Percentiles rank a stretch among this genome's conserved stretches.
These are phyloP conservation scores for Nomada hirtipes DNA, from an alignment of 2,888 invertebrate species.

Conservation along the genomic window DNA sequence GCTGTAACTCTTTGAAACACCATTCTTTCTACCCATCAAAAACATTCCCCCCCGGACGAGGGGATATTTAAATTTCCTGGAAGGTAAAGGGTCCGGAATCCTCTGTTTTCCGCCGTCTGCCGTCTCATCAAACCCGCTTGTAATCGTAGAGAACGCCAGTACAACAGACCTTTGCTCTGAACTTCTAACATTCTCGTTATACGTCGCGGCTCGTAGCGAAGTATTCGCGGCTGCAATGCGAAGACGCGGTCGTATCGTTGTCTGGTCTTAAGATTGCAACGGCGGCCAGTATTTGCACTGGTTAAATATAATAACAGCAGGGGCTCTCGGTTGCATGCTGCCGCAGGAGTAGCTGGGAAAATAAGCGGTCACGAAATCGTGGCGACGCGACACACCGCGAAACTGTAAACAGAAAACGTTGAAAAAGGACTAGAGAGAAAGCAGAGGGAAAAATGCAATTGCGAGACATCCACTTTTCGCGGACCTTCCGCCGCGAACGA, in stretches of 20 bases:
- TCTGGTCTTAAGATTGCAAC: slow-evolving; percentile 47
- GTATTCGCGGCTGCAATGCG: slow-evolving; percentile 49
- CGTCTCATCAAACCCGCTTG: neutral
- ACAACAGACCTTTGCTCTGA: slow-evolving; percentile 16
- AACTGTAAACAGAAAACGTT: neutral
- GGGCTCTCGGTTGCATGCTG: slow-evolving; percentile 27
- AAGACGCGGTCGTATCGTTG: slow-evolving; percentile 10
- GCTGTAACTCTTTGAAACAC: neutral
- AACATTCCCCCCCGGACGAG: no score
- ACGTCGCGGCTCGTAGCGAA: slow-evolving; percentile 31
- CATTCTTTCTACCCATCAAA: neutral
- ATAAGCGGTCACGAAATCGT: neutral
- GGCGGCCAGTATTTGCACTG: slow-evolving; percentile 48
- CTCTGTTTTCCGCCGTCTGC: no score
- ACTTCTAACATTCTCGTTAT: slow-evolving; percentile 44
- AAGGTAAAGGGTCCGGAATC: neutral
- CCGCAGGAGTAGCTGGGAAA: neutral
- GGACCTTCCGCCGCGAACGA: slow-evolving; percentile 42
- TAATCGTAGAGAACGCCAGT: neutral
- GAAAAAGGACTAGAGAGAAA: slow-evolving; percentile 4
- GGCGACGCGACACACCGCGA: neutral
- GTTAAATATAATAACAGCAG: slow-evolving; percentile 66
- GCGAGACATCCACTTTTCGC: slow-evolving; percentile 48
- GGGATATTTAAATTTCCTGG: slow-evolving; percentile 1
- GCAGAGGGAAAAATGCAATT: slow-evolving; percentile 32